Evolutionary conservation across 2,113 vertebrate genomes (phyloP), one percentile per base, ranked within the genome.

Genomic region (Tyto alba): DNA sequence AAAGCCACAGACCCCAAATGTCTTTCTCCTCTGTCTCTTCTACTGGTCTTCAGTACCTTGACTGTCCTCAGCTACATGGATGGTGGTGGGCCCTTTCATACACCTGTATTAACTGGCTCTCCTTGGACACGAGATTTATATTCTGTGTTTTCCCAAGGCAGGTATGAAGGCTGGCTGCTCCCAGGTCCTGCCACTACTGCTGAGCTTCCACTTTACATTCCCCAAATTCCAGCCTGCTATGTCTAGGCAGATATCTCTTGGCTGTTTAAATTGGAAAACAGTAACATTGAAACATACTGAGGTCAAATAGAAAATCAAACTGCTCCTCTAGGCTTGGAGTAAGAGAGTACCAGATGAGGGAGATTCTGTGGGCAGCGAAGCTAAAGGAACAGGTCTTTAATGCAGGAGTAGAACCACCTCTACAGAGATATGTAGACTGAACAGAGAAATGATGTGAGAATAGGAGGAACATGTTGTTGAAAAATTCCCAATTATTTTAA

Each of bases 161-260:
- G 83, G 76, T 93, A 80, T 56, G 79, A 92, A 88, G 32, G 7
- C 32, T 90, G 80, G 73, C 76, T 93, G 66, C 34, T 3, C 57
- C 82, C 91, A 94, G 93, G 80, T 86, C 78, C 67, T 92, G 32
- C 72, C 43, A 36, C 64, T 88, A 17, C 89, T 55, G 27, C 90
- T 83, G 29, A 86, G 72, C 72, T 88, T 87, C 94, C 88, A 85
- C 94, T 92, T 81, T 30, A 45, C 92, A 93, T 96, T 97, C 95
- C 48, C 87, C 64, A 79, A 3, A 96, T 97, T 95, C 93, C 91
- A 93, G 25, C 15, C 50, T 66, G 32, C 62, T 95, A 45, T 84
- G 80, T 89, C 84, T 56, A 85, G 74, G 92, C 87, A 94, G 84
- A 79, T 89, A 89, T 52, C 73, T 89, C n/a, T 76, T 88, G 57